These are phyloP conservation scores for Empis livida DNA, from an alignment of 2,888 invertebrate species.

Conservation along the genomic window DNA sequence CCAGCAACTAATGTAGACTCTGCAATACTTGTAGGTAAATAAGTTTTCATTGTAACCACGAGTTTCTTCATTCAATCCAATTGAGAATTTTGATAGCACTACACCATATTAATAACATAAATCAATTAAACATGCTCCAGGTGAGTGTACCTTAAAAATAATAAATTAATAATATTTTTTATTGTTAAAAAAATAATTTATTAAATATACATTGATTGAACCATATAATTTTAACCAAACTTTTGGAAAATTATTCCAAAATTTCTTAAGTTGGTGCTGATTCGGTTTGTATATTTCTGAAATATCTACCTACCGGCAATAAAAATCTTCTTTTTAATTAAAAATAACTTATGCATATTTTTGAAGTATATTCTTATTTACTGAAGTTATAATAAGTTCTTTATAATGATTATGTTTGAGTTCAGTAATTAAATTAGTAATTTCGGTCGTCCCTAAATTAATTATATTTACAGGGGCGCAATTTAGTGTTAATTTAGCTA, in stretches of 20 bases:
- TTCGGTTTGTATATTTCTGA: constrained; percentile 70
- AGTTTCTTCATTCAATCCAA: constrained; percentile 75
- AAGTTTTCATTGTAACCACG: constrained; percentile 44
- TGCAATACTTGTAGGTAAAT: constrained; percentile 46
- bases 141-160: constrained; percentile 50
- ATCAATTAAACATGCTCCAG: constrained; percentile 62
- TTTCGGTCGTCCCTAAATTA: constrained; percentile 50
- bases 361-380: constrained; percentile 34
- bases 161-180: not conserved
- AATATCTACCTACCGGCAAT: constrained; percentile 68
- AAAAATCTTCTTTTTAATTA: constrained; percentile 50
- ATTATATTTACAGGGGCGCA: constrained; percentile 66
- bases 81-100: constrained; percentile 61
- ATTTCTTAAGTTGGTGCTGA: constrained; percentile 44
- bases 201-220: constrained; percentile 54
- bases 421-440: constrained; percentile 47
- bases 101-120: constrained; percentile 67
- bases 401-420: constrained; percentile 48
- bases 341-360: not conserved
- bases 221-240: constrained; percentile 62
- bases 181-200: not conserved
- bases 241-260: constrained; percentile 62
- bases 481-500: constrained; percentile 56
- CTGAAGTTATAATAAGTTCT: constrained; percentile 65
- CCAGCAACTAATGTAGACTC: constrained; percentile 60